phyloP scores from a whole-genome alignment of 2,113 vertebrate species.

The Piliocolobus tephrosceles region DNA sequence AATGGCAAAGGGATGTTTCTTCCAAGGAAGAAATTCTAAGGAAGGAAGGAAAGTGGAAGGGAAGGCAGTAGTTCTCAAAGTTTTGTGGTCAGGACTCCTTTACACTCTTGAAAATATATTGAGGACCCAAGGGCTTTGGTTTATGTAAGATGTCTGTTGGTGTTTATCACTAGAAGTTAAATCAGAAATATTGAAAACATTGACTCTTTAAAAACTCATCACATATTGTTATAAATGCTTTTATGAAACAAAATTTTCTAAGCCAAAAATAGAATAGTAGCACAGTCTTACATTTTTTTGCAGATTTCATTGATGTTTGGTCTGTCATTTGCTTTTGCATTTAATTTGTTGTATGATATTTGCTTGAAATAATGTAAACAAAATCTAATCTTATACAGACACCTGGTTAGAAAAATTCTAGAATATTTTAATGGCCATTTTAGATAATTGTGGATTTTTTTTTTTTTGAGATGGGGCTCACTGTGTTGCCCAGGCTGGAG shows the following conservation, averaged over 20 bases:
- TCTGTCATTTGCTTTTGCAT: slow-evolving; percentile 31
- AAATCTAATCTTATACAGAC: background rate
- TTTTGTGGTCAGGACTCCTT: background rate
- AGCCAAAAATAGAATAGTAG: background rate
- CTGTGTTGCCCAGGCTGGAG: no score
- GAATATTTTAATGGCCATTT: slow-evolving; percentile 1
- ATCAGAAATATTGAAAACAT: background rate
- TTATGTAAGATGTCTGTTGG: background rate
- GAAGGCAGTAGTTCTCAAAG: background rate
- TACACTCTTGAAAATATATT: background rate
- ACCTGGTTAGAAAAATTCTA: background rate
- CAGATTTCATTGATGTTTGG: background rate
- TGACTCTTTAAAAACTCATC: background rate
- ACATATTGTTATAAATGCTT: background rate
- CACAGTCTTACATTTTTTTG: background rate
- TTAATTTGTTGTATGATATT: background rate
- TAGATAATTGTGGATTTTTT: background rate
- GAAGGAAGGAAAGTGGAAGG: no score
- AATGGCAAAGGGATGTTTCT: background rate
- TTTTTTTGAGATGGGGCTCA: no score
- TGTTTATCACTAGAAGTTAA: slow-evolving; percentile 33
- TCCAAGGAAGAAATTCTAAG: background rate
- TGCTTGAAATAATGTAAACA: slow-evolving; percentile 30
- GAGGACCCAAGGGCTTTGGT: background rate
- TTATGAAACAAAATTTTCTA: background rate